Conservation (phyloP, 2,113 vertebrate genomes). For the Egretta garzetta region DNA sequence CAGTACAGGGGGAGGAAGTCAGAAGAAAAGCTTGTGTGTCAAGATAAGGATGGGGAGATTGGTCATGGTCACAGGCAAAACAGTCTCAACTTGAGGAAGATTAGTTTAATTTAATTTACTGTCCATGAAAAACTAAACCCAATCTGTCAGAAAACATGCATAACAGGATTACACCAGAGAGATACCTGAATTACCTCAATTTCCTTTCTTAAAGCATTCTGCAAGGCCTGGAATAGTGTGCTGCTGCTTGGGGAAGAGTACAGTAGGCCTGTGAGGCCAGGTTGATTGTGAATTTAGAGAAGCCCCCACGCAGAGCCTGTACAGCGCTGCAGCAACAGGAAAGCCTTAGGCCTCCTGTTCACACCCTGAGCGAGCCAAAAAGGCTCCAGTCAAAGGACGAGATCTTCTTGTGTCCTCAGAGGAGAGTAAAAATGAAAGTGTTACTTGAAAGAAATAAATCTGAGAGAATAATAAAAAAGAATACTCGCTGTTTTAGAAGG, state of each 20-base stretch:
- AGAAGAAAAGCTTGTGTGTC: background rate
- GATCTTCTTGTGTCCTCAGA: background rate
- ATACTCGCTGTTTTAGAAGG: background rate
- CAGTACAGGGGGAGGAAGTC: background rate
- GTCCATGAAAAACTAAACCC: background rate
- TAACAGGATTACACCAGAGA: background rate
- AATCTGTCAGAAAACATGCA: background rate
- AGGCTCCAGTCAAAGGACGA: background rate
- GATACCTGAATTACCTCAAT: background rate
- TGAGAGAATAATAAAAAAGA: background rate
- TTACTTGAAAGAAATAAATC: background rate
- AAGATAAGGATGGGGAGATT: background rate
- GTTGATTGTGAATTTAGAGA: background rate
- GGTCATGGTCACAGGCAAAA: background rate
- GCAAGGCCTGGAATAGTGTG: background rate
- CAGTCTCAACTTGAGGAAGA: background rate
- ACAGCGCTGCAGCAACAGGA: background rate
- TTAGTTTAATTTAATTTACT: background rate
- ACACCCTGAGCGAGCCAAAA: background rate
- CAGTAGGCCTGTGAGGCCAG: no score
- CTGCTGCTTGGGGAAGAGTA: background rate
- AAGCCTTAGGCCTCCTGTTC: background rate
- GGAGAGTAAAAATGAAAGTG: background rate
- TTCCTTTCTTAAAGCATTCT: background rate
- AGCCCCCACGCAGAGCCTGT: background rate